Evolutionary conservation across 2,113 vertebrate genomes (phyloP), one percentile per base, ranked within the genome.

Genomic region (Sander lucioperca): DNA sequence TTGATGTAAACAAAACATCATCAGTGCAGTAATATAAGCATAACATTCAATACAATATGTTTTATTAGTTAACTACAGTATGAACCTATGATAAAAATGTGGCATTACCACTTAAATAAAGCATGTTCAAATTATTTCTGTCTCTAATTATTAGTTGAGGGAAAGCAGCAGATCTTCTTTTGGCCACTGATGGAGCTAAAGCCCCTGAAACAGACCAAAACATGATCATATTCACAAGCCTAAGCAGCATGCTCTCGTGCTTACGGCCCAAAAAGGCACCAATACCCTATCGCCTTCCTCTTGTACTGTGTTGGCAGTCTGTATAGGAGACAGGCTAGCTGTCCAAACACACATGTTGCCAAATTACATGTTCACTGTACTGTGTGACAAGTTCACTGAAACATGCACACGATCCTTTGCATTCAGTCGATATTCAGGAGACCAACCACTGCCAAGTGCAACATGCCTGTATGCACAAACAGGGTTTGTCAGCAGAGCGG

Each of bases 401-500:
- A 88, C 89, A 73, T 74, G 79, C 80, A 72, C 67, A 74, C 16
- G 63, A 78, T 81, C 84, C 56, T 75, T 56, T 74, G 79, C 79
- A 71, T 84, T 73, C 62, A 51, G 76, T 75, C 82, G 77, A 80
- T 72, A 80, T 92, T 90, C 71, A 79, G 61, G 75, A 83, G 69
- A 77, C 69, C n/a, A 77, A 59, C 72, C 43, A 79, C 56, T 81
- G 88, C 87, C 86, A 86, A 91, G 76, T 2, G 21, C 62, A 85
- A 82, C 74, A 82, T 76, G 84, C 66, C 57, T 63, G 72, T 77
- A 82, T 85, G 83, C 66, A 14, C 83, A 93, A 93, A 92, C 70
- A 7, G 9, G 7, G 74, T 75, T 82, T 83, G 91, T 91, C 88
- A 89, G 85, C 45, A 79, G 79, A 83, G 89, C 18, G 21, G 69